phyloP scores from a whole-genome alignment of 1,140 invertebrate genomes.

The Drosophila asahinai region DNA sequence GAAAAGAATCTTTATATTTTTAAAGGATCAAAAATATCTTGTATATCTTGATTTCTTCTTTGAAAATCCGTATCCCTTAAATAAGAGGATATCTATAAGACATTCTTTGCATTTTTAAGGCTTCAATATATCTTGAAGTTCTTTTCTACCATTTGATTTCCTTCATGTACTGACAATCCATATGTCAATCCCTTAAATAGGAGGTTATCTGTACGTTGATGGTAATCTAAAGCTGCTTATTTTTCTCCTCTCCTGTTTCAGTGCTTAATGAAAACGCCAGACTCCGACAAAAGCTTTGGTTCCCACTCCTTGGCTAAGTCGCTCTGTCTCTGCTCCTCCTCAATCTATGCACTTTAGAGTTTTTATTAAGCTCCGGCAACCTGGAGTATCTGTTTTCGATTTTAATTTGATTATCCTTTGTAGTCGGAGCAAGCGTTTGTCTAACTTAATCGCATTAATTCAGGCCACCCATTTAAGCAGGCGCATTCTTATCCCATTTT shows the following conservation, averaged over 20 bases:
- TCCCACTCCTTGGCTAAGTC: background rate
- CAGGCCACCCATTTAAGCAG: constrained; percentile 56
- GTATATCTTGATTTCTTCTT: no score
- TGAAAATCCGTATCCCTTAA: background rate
- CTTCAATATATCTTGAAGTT: no score
- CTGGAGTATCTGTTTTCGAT: constrained; percentile 46
- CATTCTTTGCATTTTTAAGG: no score
- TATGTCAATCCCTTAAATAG: background rate
- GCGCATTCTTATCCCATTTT: constrained; percentile 47
- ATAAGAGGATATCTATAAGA: no score
- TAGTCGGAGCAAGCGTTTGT: constrained; percentile 56
- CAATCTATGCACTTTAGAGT: background rate
- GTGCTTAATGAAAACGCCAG: background rate
- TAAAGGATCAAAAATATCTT: no score
- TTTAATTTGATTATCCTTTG: constrained; percentile 69
- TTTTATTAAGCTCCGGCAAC: background rate
- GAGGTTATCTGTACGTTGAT: background rate
- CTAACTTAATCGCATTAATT: constrained; percentile 63
- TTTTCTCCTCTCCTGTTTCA: background rate
- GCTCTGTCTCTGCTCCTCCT: background rate
- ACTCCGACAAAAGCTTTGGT: background rate
- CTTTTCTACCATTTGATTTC: no score
- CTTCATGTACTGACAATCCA: background rate
- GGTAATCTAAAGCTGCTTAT: no score
- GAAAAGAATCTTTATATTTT: no score